phyloP scores from a whole-genome alignment of 1,140 invertebrate genomes.

The Chironomus tepperi region DNA sequence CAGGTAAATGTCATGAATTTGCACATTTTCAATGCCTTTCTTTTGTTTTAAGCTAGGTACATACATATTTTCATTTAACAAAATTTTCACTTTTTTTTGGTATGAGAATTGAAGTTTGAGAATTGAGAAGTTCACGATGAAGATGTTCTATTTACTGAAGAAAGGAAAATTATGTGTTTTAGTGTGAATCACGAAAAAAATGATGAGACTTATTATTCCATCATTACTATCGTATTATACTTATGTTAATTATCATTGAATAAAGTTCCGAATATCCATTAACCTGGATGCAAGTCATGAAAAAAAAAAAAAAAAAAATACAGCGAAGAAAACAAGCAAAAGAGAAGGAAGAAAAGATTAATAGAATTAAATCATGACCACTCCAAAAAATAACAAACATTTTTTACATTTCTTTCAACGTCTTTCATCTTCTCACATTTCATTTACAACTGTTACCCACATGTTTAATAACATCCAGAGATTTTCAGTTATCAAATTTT shows the following conservation, averaged over 20 bases:
- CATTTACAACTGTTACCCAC: no score
- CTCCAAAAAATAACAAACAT: background rate
- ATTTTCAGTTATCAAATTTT: no score
- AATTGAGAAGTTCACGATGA: background rate
- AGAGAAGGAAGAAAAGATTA: background rate
- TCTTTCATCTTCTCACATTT: background rate
- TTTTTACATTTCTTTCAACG: background rate
- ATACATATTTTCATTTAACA: background rate
- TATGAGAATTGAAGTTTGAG: background rate
- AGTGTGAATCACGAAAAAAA: constrained; percentile 12
- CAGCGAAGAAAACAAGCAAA: background rate
- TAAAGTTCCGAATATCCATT: background rate
- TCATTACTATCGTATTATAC: constrained; percentile 14
- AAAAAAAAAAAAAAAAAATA: background rate
- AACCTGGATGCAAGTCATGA: constrained; percentile 3
- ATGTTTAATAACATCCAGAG: no score
- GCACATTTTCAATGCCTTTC: background rate
- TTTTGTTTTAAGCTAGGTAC: background rate
- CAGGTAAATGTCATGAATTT: background rate
- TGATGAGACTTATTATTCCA: constrained; percentile 7
- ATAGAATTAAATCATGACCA: background rate
- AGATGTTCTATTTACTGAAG: background rate
- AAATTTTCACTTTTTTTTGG: background rate
- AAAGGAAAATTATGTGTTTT: background rate
- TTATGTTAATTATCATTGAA: constrained; percentile 15